A percentile compares a stretch with the other conserved stretches of the same genome.
Conservation (phyloP, 2,888 invertebrate species). For the Troilus luridus region DNA sequence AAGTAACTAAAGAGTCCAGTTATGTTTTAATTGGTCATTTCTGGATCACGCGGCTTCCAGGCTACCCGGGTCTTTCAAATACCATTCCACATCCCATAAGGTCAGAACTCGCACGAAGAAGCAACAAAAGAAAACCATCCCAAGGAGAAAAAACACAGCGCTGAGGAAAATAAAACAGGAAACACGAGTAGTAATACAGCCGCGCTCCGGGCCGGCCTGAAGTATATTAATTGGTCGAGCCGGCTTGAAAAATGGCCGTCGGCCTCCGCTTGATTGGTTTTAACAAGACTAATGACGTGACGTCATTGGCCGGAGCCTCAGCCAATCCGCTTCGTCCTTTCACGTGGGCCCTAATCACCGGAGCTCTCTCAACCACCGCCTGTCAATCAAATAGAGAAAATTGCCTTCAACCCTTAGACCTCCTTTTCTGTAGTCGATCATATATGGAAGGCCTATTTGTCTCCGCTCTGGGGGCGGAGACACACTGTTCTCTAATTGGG, state of each 20-base stretch:
- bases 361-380: conserved; percentile 48
- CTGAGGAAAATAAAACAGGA: conserved; percentile 36
- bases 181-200: conserved; percentile 9
- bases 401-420: conserved; percentile 46
- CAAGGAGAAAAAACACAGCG: conserved; percentile 3
- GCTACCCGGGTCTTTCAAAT: conserved; percentile 19
- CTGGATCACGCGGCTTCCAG: not conserved
- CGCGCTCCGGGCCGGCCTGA: conserved; percentile 54
- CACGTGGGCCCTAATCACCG: conserved; percentile 46
- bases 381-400: conserved; percentile 55
- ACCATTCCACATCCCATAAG: conserved; percentile 33
- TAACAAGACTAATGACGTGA: conserved; percentile 65
- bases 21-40: not conserved
- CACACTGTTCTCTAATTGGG: conserved; percentile 41
- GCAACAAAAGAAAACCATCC: not conserved
- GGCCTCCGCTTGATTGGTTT: conserved; percentile 64
- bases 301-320: conserved; percentile 61
- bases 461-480: conserved; percentile 40
- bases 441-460: conserved; percentile 30
- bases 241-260: conserved; percentile 63
- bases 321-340: conserved; percentile 53
- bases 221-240: conserved; percentile 64
- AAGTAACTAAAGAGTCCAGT: not conserved
- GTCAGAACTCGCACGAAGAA: conserved; percentile 26
- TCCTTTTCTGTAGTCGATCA: conserved; percentile 43